Evolutionary conservation across 2,797 vertebrate species (phyloP), one percentile per base, ranked within the genome.

Genomic region (Myripristis jacobus): DNA sequence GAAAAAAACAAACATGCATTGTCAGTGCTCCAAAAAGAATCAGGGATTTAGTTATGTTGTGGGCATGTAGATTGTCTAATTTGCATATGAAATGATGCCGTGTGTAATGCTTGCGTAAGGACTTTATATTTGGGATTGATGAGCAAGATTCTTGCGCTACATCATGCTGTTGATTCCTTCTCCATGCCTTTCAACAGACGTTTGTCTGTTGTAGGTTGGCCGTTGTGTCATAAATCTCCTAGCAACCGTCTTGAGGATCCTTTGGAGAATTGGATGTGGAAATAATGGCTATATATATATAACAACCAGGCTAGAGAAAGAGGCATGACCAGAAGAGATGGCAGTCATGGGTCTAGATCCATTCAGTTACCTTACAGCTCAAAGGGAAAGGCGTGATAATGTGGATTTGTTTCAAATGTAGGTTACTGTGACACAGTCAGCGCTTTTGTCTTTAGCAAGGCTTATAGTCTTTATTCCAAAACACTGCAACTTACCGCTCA

Each of bases 211-310:
- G 50, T 13, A 71, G 75, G 68, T 80, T 63, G 66, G 50, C 70
- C 52, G 55, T 27, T 64, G 67, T 25, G 53, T 38, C 36, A 19
- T 27, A 51, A 15, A 61, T 90, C 85, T 86, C 87, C 68, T 86
- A 84, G 81, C 88, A 86, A 87, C 88, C 68, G 19, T 77, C 51
- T 70, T 48, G 73, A 75, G 80, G 71, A 79, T 66, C 59, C 63
- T 76, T 77, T 69, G 53, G 7, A 68, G 77, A 53, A 52, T 10
- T 31, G 25, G 70, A 58, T 56, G 75, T 82, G 78, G 77, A 83
- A 80, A 68, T 54, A 50, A 65, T 21, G 15, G 38, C 74, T 82
- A 76, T 69, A 80, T 70, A 52, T n/a, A 31, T 81, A 77, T 11
- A 81, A 46, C 58, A 52, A 16, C 55, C 22, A 7, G 3, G 15